These are phyloP conservation scores for Cyprinodon brontotheroides DNA, from an alignment of 2,113 vertebrate species.

Conservation along the genomic window DNA sequence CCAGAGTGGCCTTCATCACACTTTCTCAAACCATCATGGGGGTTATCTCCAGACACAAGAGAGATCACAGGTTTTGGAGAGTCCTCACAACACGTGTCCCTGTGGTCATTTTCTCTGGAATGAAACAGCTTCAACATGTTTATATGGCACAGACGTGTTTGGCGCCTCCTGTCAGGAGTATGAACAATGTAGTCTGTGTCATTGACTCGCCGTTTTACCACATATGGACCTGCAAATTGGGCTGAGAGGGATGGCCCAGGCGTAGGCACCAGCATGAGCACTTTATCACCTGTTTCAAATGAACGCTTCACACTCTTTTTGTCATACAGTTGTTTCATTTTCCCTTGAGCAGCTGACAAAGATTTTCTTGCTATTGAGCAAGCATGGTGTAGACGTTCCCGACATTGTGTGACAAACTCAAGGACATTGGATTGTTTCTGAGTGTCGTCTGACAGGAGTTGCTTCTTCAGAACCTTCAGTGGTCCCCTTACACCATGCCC, in stretches of 20 bases:
- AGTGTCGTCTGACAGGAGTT: background rate
- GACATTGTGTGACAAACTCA: too few species aligned
- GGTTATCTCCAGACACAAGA: background rate
- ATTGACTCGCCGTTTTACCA: too few species aligned
- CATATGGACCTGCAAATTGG: too few species aligned
- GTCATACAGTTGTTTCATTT: background rate
- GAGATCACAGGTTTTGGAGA: background rate
- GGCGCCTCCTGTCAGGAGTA: background rate
- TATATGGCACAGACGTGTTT: too few species aligned
- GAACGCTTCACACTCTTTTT: background rate
- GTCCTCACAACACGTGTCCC: too few species aligned
- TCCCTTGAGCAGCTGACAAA: background rate
- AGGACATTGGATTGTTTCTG: background rate
- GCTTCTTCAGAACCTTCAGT: background rate
- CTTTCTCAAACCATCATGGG: background rate
- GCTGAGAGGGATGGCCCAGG: too few species aligned
- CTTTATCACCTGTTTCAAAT: background rate
- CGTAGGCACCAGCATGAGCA: background rate
- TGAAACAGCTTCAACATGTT: too few species aligned
- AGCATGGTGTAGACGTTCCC: too few species aligned
- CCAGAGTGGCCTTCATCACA: background rate
- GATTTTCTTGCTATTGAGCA: too few species aligned
- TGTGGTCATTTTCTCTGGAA: too few species aligned
- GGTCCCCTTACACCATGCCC: background rate
- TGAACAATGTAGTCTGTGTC: too few species aligned